Evolutionary conservation across 2,797 vertebrate species (phyloP).

Genomic region (Myotis myotis): DNA sequence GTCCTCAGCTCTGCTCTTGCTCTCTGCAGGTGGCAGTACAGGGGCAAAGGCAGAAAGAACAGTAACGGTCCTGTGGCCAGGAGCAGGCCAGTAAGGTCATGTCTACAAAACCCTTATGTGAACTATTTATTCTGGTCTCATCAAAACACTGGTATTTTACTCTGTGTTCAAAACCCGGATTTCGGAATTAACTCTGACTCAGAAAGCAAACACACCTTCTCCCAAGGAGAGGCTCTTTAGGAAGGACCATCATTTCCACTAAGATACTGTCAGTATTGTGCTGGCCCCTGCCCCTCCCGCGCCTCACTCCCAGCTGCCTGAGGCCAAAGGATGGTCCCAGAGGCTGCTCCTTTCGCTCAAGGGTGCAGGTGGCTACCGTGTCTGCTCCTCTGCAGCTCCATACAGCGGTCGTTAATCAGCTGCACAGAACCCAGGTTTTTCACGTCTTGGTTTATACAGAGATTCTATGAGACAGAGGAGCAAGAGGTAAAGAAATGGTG

Average conservation of each 20-base stretch:
- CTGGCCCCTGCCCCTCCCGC: neutral
- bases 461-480: constrained; percentile 85
- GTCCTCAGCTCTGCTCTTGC: neutral
- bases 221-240: neutral
- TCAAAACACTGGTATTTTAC: neutral
- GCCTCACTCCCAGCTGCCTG: neutral
- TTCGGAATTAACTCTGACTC: neutral
- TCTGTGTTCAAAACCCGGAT: neutral
- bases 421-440: constrained; percentile 88
- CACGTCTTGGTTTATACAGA: constrained; percentile 96
- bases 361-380: constrained; percentile 83
- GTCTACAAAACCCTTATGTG: neutral
- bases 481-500: neutral
- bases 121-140: neutral
- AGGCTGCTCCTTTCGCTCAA: neutral
- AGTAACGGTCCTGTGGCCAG: neutral
- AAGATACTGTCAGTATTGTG: neutral
- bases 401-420: constrained; percentile 95
- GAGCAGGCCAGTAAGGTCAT: accelerated
- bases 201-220: neutral
- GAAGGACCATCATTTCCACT: neutral
- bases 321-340: accelerated
- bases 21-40: constrained; percentile 5
- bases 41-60: neutral
- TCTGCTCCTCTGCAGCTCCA: constrained; percentile 97